Conservation (phyloP, 1,140 invertebrate species). For the Megalopta genalis region DNA sequence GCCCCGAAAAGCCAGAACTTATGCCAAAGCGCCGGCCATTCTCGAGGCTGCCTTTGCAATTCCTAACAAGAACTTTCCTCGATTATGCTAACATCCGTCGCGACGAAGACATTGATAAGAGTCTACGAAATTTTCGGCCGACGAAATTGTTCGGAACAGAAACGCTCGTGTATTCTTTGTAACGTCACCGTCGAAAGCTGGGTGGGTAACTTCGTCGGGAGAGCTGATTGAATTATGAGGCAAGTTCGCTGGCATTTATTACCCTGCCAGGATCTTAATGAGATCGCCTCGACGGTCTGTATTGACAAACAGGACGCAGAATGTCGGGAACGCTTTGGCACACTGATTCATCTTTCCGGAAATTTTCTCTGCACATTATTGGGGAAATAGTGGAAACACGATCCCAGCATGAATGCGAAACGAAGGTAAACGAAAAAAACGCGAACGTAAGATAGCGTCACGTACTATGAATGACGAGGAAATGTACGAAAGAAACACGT, state of each 20-base stretch:
- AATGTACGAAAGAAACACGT: no score
- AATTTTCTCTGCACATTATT: no score
- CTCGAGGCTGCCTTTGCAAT: no score
- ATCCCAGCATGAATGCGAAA: no score
- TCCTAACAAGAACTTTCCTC: no score
- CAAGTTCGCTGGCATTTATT: not conserved
- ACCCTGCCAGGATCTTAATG: not conserved
- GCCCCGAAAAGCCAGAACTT: constrained; percentile 15
- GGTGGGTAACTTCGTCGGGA: not conserved
- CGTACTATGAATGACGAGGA: no score
- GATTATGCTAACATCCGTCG: no score
- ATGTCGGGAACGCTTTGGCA: not conserved
- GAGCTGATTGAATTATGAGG: not conserved
- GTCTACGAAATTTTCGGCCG: not conserved
- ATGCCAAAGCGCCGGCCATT: no score
- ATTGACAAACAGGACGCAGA: not conserved
- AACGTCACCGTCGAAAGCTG: not conserved
- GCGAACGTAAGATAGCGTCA: no score
- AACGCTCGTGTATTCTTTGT: not conserved
- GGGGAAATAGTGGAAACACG: no score
- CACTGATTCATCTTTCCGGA: no score
- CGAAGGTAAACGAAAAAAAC: no score
- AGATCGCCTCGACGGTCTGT: not conserved
- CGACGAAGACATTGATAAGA: not conserved
- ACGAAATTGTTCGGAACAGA: not conserved